Evolutionary conservation across 2,888 invertebrate genomes (phyloP).

Genomic region (Caenorhabditis doughertyi): DNA sequence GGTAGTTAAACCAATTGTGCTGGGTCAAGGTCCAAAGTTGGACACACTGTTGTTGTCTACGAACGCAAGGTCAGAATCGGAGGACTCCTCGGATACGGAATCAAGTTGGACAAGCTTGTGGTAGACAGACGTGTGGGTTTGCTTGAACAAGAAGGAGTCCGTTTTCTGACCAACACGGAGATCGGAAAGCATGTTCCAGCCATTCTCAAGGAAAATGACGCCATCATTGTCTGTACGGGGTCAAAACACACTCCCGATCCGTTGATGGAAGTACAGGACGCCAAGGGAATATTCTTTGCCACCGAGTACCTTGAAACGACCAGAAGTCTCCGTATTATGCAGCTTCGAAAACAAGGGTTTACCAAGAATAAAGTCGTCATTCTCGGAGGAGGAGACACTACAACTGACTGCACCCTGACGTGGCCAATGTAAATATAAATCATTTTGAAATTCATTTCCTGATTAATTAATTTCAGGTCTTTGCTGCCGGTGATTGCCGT

Average conservation of each 20-base stretch:
- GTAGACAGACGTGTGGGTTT: slow-evolving; percentile 92
- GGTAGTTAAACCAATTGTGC: too few relatives aligned
- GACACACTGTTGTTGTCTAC: slow-evolving; percentile 96
- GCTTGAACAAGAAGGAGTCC: slow-evolving; percentile 92
- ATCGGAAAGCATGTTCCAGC: slow-evolving; percentile 94
- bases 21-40: too few relatives aligned
- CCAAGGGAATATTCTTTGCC: slow-evolving; percentile 95
- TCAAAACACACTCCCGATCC: slow-evolving; percentile 96
- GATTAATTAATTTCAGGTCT: slow-evolving; percentile 67
- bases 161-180: slow-evolving; percentile 92
- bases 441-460: neutral
- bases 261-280: slow-evolving; percentile 87
- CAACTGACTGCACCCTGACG: slow-evolving; percentile 97
- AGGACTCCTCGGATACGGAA: slow-evolving; percentile 89
- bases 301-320: slow-evolving; percentile 97
- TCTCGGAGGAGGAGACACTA: slow-evolving; percentile 92
- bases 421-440: slow-evolving; percentile 87
- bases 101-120: slow-evolving; percentile 93
- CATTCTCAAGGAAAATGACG: slow-evolving; percentile 87
- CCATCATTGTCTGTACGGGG: slow-evolving; percentile 92
- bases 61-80: slow-evolving; percentile 97
- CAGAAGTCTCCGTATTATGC: slow-evolving; percentile 90
- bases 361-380: slow-evolving; percentile 95
- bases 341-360: slow-evolving; percentile 87
- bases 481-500: slow-evolving; percentile 90